A percentile compares a stretch with the other conserved stretches of the same genome.
Conservation (phyloP, 2,797 vertebrate genomes). For the Gallirallus australis region DNA sequence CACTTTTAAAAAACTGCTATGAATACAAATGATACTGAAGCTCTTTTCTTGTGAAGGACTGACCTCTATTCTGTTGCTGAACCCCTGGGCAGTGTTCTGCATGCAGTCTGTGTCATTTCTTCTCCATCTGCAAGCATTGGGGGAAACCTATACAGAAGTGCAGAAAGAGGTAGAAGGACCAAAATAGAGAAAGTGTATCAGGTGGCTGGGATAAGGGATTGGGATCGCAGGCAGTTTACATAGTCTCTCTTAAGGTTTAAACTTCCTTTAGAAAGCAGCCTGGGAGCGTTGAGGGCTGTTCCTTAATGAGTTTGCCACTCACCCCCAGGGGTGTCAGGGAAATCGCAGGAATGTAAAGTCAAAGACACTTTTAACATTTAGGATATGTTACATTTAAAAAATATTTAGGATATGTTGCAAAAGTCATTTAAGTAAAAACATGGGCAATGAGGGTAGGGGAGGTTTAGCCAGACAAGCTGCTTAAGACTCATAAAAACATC, state of each 20-base stretch:
- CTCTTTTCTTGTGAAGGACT: neutral
- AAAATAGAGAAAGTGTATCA: neutral
- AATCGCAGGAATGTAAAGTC: neutral
- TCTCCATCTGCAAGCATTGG: neutral
- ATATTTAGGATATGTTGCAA: neutral
- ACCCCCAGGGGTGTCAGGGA: neutral
- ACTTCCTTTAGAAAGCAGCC: neutral
- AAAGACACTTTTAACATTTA: neutral
- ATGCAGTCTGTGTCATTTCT: neutral
- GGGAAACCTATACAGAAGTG: neutral
- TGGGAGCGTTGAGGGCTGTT: neutral
- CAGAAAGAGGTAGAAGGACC: neutral
- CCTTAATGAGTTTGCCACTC: constrained; percentile 1
- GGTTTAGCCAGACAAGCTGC: neutral
- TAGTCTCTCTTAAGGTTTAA: neutral
- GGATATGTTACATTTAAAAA: neutral
- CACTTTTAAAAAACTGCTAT: neutral
- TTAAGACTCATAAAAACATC: neutral
- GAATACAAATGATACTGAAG: neutral
- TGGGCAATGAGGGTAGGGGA: neutral
- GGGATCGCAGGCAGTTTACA: neutral
- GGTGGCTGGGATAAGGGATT: neutral
- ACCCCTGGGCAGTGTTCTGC: neutral
- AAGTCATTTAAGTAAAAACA: neutral
- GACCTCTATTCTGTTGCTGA: neutral